These are phyloP conservation scores for Sipha flava DNA, from an alignment of 1,140 invertebrate species.

Conservation along the genomic window DNA sequence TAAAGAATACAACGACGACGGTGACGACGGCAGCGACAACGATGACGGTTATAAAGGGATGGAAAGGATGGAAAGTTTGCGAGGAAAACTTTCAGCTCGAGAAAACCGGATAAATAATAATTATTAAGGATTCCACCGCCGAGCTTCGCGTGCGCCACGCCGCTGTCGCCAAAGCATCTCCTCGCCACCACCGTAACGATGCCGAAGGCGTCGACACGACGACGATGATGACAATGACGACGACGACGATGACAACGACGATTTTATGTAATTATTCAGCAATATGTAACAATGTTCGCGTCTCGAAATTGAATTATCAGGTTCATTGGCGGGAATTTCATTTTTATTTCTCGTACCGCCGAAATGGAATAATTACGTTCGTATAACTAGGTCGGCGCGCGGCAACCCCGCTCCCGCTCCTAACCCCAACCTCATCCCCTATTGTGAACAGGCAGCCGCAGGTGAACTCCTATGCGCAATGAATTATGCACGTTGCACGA, in stretches of 20 bases:
- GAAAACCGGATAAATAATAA: conserved; percentile 32
- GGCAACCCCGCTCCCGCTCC: background rate
- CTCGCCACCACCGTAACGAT: background rate
- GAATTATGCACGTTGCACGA: background rate
- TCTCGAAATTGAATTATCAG: background rate
- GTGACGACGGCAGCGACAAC: background rate
- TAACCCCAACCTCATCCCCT: no score
- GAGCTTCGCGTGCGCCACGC: background rate
- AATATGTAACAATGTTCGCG: background rate
- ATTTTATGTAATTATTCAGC: background rate
- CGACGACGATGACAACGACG: background rate
- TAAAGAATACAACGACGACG: conserved; percentile 13
- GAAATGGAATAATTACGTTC: background rate
- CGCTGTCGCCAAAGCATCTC: background rate
- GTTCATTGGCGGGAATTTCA: background rate
- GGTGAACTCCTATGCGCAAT: background rate
- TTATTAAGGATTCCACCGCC: background rate
- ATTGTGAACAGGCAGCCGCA: no score
- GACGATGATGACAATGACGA: background rate
- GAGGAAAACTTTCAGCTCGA: conserved; percentile 18
- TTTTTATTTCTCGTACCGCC: background rate
- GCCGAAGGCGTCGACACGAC: background rate
- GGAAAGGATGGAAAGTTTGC: background rate
- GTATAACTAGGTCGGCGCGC: background rate
- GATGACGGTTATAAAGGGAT: background rate